A percentile compares a stretch with the other conserved stretches of the same genome.
phyloP scores from a whole-genome alignment of 2,113 vertebrate genomes.

The Lamprotornis superbus region DNA sequence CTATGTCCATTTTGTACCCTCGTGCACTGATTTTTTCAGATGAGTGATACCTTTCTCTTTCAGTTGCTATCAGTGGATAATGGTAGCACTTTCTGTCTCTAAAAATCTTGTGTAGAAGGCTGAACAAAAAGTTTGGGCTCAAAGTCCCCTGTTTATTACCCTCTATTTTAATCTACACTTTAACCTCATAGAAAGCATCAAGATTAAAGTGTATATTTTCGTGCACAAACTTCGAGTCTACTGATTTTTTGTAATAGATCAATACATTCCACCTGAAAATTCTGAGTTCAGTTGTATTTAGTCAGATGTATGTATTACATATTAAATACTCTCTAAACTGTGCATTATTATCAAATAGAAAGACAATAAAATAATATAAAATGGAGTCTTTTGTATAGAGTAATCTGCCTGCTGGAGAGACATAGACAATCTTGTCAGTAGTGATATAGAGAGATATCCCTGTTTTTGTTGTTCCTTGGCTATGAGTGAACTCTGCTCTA shows the following conservation, averaged over 20 bases:
- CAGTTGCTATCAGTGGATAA: not conserved
- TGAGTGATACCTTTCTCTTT: not conserved
- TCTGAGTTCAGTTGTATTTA: not conserved
- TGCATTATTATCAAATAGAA: not conserved
- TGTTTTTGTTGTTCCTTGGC: not conserved
- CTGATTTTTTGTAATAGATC: not conserved
- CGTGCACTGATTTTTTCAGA: accelerated
- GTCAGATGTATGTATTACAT: not conserved
- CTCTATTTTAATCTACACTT: not conserved
- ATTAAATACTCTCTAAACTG: not conserved
- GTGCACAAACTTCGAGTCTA: not conserved
- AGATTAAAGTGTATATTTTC: not conserved
- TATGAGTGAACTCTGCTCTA: not conserved
- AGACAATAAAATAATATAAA: not conserved
- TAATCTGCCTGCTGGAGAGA: not conserved
- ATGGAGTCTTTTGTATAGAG: not conserved
- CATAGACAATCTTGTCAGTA: not conserved
- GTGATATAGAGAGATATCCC: not conserved
- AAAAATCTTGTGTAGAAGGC: not conserved
- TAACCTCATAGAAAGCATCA: not conserved
- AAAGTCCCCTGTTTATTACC: not conserved
- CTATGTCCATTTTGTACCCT: not conserved
- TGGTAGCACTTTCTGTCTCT: not conserved
- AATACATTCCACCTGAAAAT: not conserved
- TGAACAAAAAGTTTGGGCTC: accelerated